Percentiles rank a stretch among this genome's conserved stretches.
These are phyloP conservation scores for Drosophila insularis DNA, from an alignment of 1,140 invertebrate species.

Conservation along the genomic window DNA sequence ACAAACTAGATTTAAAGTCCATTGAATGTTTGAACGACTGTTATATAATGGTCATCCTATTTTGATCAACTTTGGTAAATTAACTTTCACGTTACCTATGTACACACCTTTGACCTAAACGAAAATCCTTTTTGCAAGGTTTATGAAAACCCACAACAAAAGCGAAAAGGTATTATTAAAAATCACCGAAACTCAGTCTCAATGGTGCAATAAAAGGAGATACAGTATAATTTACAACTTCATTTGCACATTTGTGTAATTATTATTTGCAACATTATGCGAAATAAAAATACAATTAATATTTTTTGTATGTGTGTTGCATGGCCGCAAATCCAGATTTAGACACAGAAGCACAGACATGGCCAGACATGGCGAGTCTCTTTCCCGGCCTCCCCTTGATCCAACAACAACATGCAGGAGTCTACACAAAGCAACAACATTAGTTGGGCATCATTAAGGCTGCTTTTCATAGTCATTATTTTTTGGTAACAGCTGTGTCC, in stretches of 20 bases:
- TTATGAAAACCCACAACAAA: no score
- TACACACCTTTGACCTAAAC: no score
- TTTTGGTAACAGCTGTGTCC: slow-evolving; percentile 81
- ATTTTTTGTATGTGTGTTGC: slow-evolving; percentile 59
- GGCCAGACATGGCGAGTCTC: not conserved
- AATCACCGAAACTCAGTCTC: slow-evolving; percentile 24
- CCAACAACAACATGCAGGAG: not conserved
- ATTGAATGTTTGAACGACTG: no score
- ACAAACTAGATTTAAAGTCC: no score
- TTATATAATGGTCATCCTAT: no score
- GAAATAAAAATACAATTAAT: slow-evolving; percentile 82
- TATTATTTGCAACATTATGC: slow-evolving; percentile 81
- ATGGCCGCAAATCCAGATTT: slow-evolving; percentile 42
- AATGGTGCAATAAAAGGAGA: slow-evolving; percentile 75
- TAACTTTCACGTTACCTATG: no score
- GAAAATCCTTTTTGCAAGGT: no score
- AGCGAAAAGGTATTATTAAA: not conserved
- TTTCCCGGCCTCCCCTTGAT: no score
- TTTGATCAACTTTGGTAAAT: no score
- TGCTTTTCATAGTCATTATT: slow-evolving; percentile 83
- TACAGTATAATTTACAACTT: slow-evolving; percentile 82
- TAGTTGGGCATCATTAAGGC: slow-evolving; percentile 82
- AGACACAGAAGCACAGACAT: not conserved
- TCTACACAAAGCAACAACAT: slow-evolving; percentile 57
- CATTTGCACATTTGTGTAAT: slow-evolving; percentile 82